Percentiles rank a stretch among this genome's conserved stretches.
Evolutionary conservation across 2,797 vertebrate species (phyloP).

Genomic region (Pelochelys cantorii): DNA sequence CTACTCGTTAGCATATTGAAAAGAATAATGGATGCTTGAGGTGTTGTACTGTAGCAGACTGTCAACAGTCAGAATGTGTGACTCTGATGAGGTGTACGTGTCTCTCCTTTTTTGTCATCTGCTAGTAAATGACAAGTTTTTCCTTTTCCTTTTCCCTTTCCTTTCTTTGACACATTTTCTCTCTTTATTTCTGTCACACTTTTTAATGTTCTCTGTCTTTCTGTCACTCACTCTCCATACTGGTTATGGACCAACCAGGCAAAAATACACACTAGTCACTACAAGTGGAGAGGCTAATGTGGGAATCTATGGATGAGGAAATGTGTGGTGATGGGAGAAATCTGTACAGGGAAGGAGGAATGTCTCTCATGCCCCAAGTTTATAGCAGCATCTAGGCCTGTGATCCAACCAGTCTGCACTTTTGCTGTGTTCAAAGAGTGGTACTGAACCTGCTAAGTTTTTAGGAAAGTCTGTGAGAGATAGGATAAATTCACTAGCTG

Average conservation of each 20-base stretch:
- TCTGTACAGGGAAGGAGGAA: neutral
- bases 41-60: conserved; percentile 10
- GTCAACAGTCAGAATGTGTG: neutral
- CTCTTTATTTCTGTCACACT: conserved; percentile 8
- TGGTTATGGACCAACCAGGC: neutral
- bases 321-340: conserved; percentile 4
- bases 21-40: conserved; percentile 51
- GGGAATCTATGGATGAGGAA: neutral
- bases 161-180: conserved; percentile 28
- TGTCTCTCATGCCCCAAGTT: neutral
- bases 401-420: neutral
- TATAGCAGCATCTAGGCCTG: neutral
- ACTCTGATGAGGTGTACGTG: neutral
- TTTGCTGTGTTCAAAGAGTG: conserved; percentile 3
- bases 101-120: neutral
- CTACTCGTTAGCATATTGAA: conserved; percentile 52
- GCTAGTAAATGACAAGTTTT: neutral
- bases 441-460: neutral
- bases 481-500: neutral
- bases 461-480: neutral
- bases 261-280: neutral
- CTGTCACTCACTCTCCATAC: neutral
- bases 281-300: neutral
- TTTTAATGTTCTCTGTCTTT: conserved; percentile 19
- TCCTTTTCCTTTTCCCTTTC: neutral